Conservation (phyloP, 1,140 invertebrate species). For the Drosophila jambulina region DNA sequence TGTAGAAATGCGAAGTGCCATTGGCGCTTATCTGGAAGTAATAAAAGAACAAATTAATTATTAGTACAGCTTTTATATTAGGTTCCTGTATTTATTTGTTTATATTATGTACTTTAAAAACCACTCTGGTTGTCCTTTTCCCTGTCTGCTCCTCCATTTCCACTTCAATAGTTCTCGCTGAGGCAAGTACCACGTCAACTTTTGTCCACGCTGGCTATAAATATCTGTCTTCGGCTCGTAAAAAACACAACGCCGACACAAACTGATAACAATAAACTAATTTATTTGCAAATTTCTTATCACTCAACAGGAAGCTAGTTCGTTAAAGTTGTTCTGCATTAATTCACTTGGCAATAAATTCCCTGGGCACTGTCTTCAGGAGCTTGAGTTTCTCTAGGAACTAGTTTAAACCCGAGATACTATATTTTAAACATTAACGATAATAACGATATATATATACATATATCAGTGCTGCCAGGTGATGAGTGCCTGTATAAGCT, state of each 20-base stretch:
- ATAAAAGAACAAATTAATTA: not conserved
- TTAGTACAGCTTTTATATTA: not conserved
- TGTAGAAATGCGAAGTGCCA: constrained; percentile 86
- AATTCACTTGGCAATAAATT: constrained; percentile 2
- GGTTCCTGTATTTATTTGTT: not conserved
- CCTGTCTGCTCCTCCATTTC: constrained; percentile 20
- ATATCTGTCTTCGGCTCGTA: constrained; percentile 21
- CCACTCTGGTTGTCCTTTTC: constrained; percentile 36
- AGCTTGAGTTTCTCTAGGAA: not conserved
- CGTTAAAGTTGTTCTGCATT: not conserved
- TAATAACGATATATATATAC: not conserved
- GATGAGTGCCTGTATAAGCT: too few species aligned
- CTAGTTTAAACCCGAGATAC: not conserved
- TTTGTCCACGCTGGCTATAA: constrained; percentile 38
- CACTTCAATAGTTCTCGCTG: not conserved
- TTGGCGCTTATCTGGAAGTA: constrained; percentile 84
- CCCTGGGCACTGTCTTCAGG: not conserved
- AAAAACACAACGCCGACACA: constrained; percentile 1
- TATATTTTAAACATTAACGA: not conserved
- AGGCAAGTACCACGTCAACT: constrained; percentile 55
- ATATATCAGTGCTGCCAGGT: too few species aligned
- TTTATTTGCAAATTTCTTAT: constrained; percentile 35
- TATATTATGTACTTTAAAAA: constrained; percentile 44
- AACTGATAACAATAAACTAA: constrained; percentile 53
- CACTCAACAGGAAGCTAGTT: constrained; percentile 15